Base-by-base conservation (phyloP, 2,888 invertebrate species). In the Apodemia hepburni region DNA sequence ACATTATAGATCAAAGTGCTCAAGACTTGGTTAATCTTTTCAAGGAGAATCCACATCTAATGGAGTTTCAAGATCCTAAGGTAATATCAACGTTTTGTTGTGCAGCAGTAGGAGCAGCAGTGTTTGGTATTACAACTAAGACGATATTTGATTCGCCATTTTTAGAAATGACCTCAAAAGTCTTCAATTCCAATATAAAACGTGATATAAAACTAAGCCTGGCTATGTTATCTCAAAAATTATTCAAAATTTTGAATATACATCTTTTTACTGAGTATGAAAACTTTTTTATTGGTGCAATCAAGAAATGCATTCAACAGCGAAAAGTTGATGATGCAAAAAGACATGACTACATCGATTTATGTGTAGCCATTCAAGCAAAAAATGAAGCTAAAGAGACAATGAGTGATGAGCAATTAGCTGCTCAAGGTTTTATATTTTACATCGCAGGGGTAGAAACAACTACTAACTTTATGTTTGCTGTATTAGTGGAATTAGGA, bases 381-480 rank as follows among this genome's bases (percentile, higher is more conserved):
- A 71, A 27, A 85, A 64, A 1, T 71, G 84, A 70, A 71, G 60
- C 22, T 83, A 87, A 63, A 49, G 60, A 1, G 75, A 77, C 0
- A 78, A 80, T 0, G 82, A 82, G 85, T 0, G 84, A 84, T 61
- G 84, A 81, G 60, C 38, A 81, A 6, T 62, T 85, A 27, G 79
- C 82, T 5, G 82, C 84, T 6, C 85, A 87, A 68, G 81, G 79
- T 0, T 83, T 87, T 62, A 81, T 88, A 68, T 87, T 85, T 68
- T 85, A 82, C 61, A 70, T 75, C 47, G 89, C 86, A 35, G 90
- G 89, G 0, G 82, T 84, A 2, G 87, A 88, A 54, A 83, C 87
- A 0, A 76, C 81, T 2, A 83, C 87, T 0, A 74, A 78, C 5
- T 73, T 76, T 1, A 75, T 88, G 64, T 80, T 78, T 62, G 75